Base-by-base conservation (phyloP, 2,888 invertebrate genomes). In the Melanophora roralis region DNA sequence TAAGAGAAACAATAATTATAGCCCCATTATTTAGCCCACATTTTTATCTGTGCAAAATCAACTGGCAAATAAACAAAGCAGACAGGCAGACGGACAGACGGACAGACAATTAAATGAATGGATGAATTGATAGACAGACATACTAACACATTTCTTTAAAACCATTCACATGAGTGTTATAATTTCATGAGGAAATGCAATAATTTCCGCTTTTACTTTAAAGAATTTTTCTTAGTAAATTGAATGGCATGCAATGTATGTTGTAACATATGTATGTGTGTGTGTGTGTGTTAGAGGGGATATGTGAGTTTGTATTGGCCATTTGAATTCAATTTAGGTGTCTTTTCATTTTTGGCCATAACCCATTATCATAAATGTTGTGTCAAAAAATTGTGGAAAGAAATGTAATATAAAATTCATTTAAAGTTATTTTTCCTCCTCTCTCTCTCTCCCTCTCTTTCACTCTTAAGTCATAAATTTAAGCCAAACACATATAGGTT, bases 151-250 rank as follows among this genome's bases (percentile, higher is more conserved):
- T 69, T 47, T 67, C 43, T 51, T 11, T 64, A 45, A 27, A 27
- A 27, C 3, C 27, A 27, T 27, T 51, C 23, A 38, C 36, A 21
- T 21, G 34, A 78, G 74, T 68, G 79, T 74, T 75, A 75, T 71
- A 71, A 67, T 71, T 67, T 45, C 79, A 80, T 75, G 79, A 64
- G 79, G 72, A 80, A 75, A 80, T 72, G 79, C 62, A 51, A 80
- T 80, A 80, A 80, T 80, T 80, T 80, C 79, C 79, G 75, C 75
- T 79, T 74, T 75, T 62, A 45, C 53, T 43, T 59, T 60, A 62
- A 38, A 60, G 45, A 45, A 47, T 49, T 57, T 72, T 72, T 36
- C 64, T 32, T 49, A 64, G 64, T 55, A 64, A 73, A 73, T 62
- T 62, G 62, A 69, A 76, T 76, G 75, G 64, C 75, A 76, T 64